Base-by-base conservation (phyloP, 2,797 vertebrate genomes). In the Acipenser ruthenus region DNA sequence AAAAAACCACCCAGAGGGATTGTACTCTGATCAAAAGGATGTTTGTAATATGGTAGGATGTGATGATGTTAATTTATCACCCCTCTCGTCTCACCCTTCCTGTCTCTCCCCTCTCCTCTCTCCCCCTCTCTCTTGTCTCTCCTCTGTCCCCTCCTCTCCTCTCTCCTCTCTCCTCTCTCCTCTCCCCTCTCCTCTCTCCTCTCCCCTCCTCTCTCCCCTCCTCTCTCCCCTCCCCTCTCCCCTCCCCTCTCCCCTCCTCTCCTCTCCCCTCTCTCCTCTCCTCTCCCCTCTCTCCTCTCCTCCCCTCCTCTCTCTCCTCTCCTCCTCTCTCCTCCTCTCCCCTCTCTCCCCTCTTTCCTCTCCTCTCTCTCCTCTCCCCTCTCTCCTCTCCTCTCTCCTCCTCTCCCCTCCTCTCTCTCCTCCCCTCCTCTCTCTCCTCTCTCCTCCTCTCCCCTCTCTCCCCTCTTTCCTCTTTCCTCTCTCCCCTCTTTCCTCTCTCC, bases 351-450 rank as follows among this genome's bases (percentile, higher is more conserved):
- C 15, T 18, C n/a, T n/a, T n/a, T n/a, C n/a, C n/a, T n/a, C 15
- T 3, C 52, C 52, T 18, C 15, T 18, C 15, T 18, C 15, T 15
- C 15, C n/a, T n/a, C n/a, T n/a, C 53, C n/a, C n/a, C 6, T 3
- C 6, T 10, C 52, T 55, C 52, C 9, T n/a, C n/a, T 9, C n/a
- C 52, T 59, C 9, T 74, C 72, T 65, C 69, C n/a, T n/a, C n/a
- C n/a, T n/a, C 15, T 1, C 15, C 18, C 15, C 15, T 18, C 15
- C 18, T 15, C 1, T 18, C 15, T 18, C 15, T 18, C n/a, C n/a
- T n/a, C n/a, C n/a, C n/a, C n/a, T n/a, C n/a, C 6, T 6, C 4
- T 7, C 12, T 11, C 53, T n/a, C n/a, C 50, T 15, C n/a, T n/a
- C 68, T n/a, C 63, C 6, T 12, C 15, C 15, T 18, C 15, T 1